Base-by-base conservation (phyloP, 2,113 vertebrate genomes). In the Nothoprocta perdicaria region DNA sequence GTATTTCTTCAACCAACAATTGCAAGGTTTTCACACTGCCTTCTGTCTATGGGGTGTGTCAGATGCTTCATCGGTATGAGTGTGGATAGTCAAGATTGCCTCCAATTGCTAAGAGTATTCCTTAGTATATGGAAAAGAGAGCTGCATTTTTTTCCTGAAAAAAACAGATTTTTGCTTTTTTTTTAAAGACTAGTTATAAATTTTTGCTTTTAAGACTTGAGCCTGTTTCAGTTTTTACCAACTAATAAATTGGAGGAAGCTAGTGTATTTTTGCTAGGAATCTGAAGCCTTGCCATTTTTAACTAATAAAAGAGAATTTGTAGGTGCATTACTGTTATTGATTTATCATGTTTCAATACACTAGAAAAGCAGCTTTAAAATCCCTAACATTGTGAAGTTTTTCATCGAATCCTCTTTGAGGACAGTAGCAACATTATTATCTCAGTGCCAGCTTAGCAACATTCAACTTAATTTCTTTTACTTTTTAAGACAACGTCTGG, bases 401-500 rank as follows among this genome's bases (percentile, higher is more conserved):
- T 78, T 86, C 15, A 2, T 71, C 41, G 11, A 68, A 26, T 71
- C 40, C 13, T 60, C 77, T 82, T 73, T 33, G 22, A 62, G 58
- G 12, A 35, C 12, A 52, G 24, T 38, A 46, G 16, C 55, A 88
- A 6, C 40, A 19, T 9, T 58, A 15, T n/a, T 62, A 67, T 79
- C 29, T 85, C 33, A 83, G 3, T 53, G 16, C 7, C 55, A 3
- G 61, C 87, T 38, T 74, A 55, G 17, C 33, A 41, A 86, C 41
- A 5, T 88, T 86, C 78, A 58, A 65, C 92, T 90, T 86, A 52
- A 66, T 74, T 80, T 90, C 38, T 86, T 89, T 77, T 71, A 82
- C 31, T 89, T 76, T 82, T 19, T 69, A 65, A 99, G 99, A 99
- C 99, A 23, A 99, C 99, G 29, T 99, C 99, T 26, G 99, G 99